These are phyloP conservation scores for Micropterix aruncella DNA, from an alignment of 2,888 invertebrate species.

Conservation along the genomic window DNA sequence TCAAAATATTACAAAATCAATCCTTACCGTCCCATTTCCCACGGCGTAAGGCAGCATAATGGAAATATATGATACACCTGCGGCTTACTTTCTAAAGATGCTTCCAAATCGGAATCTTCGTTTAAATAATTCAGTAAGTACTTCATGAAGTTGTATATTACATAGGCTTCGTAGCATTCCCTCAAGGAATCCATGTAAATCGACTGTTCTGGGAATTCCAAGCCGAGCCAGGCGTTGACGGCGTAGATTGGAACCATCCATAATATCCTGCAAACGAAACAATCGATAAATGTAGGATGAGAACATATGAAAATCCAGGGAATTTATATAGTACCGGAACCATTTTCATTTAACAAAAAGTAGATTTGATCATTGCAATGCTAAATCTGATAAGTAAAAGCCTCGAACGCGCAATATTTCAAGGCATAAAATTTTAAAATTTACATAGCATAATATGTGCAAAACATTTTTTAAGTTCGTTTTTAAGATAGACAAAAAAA, in stretches of 20 bases:
- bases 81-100: constrained; percentile 63
- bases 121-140: constrained; percentile 84
- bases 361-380: too few relatives aligned
- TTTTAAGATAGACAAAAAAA: too few relatives aligned
- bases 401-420: too few relatives aligned
- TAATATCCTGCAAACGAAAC: constrained; percentile 52
- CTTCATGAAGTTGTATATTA: constrained; percentile 96
- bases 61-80: constrained; percentile 86
- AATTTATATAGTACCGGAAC: too few relatives aligned
- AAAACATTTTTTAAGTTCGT: too few relatives aligned
- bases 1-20: background rate
- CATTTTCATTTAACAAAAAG: too few relatives aligned
- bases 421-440: too few relatives aligned
- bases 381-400: too few relatives aligned
- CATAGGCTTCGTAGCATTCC: constrained; percentile 96
- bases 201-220: constrained; percentile 73
- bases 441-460: too few relatives aligned
- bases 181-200: constrained; percentile 87
- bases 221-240: constrained; percentile 84
- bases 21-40: constrained; percentile 80
- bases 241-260: constrained; percentile 99
- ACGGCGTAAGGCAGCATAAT: constrained; percentile 79
- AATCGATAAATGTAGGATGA: too few relatives aligned
- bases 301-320: too few relatives aligned
- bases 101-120: constrained; percentile 75